These are phyloP conservation scores for Nematolebias whitei DNA, from an alignment of 2,113 vertebrate species.

Conservation along the genomic window DNA sequence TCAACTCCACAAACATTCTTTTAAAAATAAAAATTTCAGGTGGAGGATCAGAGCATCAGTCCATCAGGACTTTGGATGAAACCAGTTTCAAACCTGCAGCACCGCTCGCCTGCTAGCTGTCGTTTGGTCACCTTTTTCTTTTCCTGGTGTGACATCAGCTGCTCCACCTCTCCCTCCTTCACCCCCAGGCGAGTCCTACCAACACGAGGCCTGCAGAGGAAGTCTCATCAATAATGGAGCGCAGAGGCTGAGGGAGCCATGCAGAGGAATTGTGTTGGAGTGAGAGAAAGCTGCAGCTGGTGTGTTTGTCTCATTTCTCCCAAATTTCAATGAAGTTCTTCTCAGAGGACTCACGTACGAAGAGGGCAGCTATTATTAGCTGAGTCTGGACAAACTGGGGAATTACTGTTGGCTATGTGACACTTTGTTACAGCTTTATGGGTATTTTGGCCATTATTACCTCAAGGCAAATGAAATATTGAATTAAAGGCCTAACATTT, in stretches of 20 bases:
- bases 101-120: no score
- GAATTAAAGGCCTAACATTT: neutral
- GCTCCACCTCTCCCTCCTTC: slow-evolving; percentile 24
- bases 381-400: slow-evolving; percentile 46
- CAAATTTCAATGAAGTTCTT: slow-evolving; percentile 54
- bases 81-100: no score
- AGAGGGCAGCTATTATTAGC: slow-evolving; percentile 57
- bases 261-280: slow-evolving; percentile 52
- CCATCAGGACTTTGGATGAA: no score
- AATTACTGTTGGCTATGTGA: slow-evolving; percentile 12
- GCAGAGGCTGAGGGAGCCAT: slow-evolving; percentile 47
- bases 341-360: slow-evolving; percentile 45
- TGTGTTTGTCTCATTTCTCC: slow-evolving; percentile 62
- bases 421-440: slow-evolving; percentile 1
- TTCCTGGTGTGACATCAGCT: slow-evolving; percentile 48
- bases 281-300: slow-evolving; percentile 61
- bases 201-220: slow-evolving; percentile 51
- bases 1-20: no score
- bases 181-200: slow-evolving; percentile 32
- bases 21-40: no score
- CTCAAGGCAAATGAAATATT: slow-evolving; percentile 14
- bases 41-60: no score
- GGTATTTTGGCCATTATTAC: slow-evolving; percentile 2
- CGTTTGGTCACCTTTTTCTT: no score
- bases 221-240: slow-evolving; percentile 73